These are phyloP conservation scores for Trachemys scripta DNA, from an alignment of 2,113 vertebrate genomes.

Conservation along the genomic window DNA sequence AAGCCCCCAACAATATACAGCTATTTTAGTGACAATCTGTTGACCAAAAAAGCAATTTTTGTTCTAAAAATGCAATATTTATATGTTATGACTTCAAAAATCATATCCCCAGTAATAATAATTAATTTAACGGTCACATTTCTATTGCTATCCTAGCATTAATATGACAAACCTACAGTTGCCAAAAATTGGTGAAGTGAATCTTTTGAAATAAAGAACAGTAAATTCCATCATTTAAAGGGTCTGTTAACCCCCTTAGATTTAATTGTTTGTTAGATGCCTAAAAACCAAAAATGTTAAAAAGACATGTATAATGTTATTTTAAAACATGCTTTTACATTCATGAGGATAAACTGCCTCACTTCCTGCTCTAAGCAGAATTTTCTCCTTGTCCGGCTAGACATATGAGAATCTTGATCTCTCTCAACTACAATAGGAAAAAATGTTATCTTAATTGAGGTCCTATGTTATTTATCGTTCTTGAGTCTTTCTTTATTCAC, in stretches of 20 bases:
- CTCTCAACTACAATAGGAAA: neutral
- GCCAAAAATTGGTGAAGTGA: neutral
- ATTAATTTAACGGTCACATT: neutral
- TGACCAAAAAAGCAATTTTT: neutral
- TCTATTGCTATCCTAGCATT: neutral
- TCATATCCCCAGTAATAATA: neutral
- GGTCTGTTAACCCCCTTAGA: neutral
- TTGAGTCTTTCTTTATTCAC: fast-evolving
- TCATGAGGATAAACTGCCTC: neutral
- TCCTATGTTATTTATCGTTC: neutral
- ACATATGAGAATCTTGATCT: neutral
- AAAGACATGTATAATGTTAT: neutral
- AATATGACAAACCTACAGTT: neutral
- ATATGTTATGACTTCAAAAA: neutral
- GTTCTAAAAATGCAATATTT: neutral
- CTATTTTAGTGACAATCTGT: fast-evolving
- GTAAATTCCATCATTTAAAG: neutral
- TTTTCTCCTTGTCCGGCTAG: neutral
- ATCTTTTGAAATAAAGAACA: neutral
- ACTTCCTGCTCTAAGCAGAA: neutral
- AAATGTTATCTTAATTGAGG: neutral
- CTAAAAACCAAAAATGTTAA: neutral
- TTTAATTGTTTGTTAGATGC: neutral
- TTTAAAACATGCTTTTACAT: neutral
- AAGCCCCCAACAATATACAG: neutral